Conservation (phyloP, 2,888 invertebrate species). For the Strigamia maritima region DNA sequence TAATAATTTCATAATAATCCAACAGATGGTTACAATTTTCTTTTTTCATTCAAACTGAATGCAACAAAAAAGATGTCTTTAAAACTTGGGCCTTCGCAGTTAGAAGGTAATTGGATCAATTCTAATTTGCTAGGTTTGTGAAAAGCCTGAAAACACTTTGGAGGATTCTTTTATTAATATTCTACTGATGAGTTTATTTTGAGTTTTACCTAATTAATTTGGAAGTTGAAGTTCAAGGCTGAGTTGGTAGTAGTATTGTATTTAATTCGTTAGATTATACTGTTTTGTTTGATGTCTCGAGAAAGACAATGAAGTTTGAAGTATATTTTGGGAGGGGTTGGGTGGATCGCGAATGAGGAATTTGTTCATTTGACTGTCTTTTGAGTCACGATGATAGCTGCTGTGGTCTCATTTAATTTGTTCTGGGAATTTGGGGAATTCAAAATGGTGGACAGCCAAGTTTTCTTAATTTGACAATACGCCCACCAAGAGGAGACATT, state of each 20-base stretch:
- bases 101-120: neutral
- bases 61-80: neutral
- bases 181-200: slow-evolving; percentile 7
- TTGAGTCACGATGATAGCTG: slow-evolving; percentile 23
- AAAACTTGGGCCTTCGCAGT: neutral
- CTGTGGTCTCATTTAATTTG: slow-evolving; percentile 34
- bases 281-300: neutral
- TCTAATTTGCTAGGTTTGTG: slow-evolving; percentile 11
- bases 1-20: neutral
- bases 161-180: slow-evolving; percentile 16
- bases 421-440: slow-evolving; percentile 31
- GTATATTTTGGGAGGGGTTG: neutral
- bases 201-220: neutral
- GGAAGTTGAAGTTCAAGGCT: slow-evolving; percentile 7
- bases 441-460: slow-evolving; percentile 32
- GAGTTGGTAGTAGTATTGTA: neutral
- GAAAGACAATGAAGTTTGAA: neutral
- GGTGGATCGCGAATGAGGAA: neutral
- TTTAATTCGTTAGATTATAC: too few species aligned
- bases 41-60: neutral
- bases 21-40: neutral
- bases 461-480: slow-evolving; percentile 34
- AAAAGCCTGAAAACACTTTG: neutral
- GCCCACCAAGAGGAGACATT: slow-evolving; percentile 27
- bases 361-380: slow-evolving; percentile 34